These are phyloP conservation scores for Ranitomeya variabilis DNA, from an alignment of 2,113 vertebrate species.

Conservation along the genomic window DNA sequence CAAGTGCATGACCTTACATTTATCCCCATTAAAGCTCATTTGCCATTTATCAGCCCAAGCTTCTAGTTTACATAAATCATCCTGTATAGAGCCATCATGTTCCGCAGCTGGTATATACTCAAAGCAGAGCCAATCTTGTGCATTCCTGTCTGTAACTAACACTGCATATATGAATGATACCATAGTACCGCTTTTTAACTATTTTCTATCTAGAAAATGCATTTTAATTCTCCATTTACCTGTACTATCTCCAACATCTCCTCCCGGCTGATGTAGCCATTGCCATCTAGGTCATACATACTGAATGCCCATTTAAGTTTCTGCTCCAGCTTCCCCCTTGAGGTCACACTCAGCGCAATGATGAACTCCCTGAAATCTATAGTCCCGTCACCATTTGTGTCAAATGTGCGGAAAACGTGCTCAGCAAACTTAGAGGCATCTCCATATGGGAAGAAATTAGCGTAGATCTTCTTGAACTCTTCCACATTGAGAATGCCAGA, in stretches of 20 bases:
- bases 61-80: no score
- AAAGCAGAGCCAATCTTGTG: neutral
- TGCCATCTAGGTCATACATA: constrained; percentile 98
- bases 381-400: constrained; percentile 95
- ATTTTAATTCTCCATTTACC: constrained; percentile 59
- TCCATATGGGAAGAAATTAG: constrained; percentile 98
- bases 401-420: constrained; percentile 97
- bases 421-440: constrained; percentile 98
- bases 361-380: constrained; percentile 99
- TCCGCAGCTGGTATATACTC: neutral
- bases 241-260: constrained; percentile 99
- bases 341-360: constrained; percentile 96
- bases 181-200: neutral
- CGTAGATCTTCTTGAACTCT: constrained; percentile 99
- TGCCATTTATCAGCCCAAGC: no score
- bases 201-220: neutral
- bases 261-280: constrained; percentile 97
- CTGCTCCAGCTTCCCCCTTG: constrained; percentile 96
- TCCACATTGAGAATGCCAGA: constrained; percentile 95
- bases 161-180: neutral
- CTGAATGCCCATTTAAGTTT: constrained; percentile 99
- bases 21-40: no score
- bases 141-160: neutral
- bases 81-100: no score
- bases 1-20: no score